phyloP scores from a whole-genome alignment of 2,888 invertebrate genomes.

The Colostygia pectinataria region DNA sequence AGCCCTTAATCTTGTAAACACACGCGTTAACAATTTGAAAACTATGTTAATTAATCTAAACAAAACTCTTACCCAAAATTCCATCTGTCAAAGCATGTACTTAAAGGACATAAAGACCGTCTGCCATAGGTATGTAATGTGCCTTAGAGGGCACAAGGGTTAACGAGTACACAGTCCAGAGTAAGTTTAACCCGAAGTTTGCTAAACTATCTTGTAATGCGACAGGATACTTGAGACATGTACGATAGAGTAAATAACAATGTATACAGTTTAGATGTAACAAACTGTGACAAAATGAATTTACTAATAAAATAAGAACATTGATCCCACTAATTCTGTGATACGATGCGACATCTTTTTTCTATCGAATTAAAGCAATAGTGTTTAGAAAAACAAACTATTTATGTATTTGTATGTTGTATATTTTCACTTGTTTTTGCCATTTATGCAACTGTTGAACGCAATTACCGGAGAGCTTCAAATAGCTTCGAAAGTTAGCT shows the following conservation, averaged over 20 bases:
- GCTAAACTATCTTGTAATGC: constrained; percentile 23
- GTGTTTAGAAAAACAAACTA: too few species aligned
- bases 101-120: constrained; percentile 12
- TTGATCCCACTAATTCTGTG: too few species aligned
- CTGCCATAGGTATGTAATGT: constrained; percentile 10
- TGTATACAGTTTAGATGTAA: too few species aligned
- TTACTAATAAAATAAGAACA: too few species aligned
- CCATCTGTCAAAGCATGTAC: constrained; percentile 21
- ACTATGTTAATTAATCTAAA: constrained; percentile 36
- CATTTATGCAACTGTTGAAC: too few species aligned
- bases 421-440: too few species aligned
- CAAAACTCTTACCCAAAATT: constrained; percentile 26
- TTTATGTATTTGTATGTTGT: too few species aligned
- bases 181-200: constrained; percentile 19
- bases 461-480: too few species aligned
- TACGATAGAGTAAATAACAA: constrained; percentile 4
- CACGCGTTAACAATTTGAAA: constrained; percentile 29
- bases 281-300: too few species aligned
- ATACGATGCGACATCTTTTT: too few species aligned
- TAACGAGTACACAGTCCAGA: constrained; percentile 15
- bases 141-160: constrained; percentile 14
- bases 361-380: too few species aligned
- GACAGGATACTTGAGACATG: constrained; percentile 25
- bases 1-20: constrained; percentile 24
- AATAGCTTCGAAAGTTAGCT: too few species aligned